Conservation (phyloP, 53 echinoderm and acorn worm genomes). For the Holothuria leucospilota region DNA sequence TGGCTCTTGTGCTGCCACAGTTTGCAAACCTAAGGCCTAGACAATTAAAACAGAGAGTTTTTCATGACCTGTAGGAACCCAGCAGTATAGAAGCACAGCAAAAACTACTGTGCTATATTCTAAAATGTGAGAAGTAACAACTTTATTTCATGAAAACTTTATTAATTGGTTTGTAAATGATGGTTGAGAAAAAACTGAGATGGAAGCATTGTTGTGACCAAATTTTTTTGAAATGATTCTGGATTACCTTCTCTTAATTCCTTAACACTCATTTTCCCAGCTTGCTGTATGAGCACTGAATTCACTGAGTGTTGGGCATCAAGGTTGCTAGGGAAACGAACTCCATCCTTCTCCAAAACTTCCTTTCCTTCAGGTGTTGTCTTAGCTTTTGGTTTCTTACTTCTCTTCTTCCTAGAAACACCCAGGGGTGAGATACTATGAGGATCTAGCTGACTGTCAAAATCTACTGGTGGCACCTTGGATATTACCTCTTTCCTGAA, state of each 20-base stretch:
- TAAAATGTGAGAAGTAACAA: no score
- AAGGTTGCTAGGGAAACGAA: slow-evolving; percentile 83
- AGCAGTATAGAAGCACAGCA: no score
- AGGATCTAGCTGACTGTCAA: slow-evolving; percentile 80
- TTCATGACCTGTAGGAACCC: no score
- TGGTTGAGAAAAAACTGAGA: no score
- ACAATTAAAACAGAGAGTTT: no score
- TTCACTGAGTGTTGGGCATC: slow-evolving; percentile 91
- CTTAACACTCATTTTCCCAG: slow-evolving; percentile 91
- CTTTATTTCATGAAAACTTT: no score
- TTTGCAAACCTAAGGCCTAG: no score
- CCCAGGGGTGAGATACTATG: slow-evolving; percentile 91
- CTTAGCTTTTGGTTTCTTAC: slow-evolving; percentile 58
- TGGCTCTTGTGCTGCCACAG: no score
- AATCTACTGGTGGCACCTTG: slow-evolving; percentile 42
- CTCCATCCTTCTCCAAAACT: slow-evolving; percentile 74
- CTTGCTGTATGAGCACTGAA: slow-evolving; percentile 85
- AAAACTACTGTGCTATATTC: no score
- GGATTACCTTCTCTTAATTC: slow-evolving; percentile 86
- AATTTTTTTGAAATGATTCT: no score
- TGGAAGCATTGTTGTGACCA: no score
- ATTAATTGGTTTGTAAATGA: no score
- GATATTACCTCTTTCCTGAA: slow-evolving; percentile 55
- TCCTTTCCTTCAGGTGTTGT: slow-evolving; percentile 50
- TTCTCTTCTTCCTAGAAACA: slow-evolving; percentile 79